Conservation (phyloP, 2,888 invertebrate species). For the Yponomeuta plumbellus region DNA sequence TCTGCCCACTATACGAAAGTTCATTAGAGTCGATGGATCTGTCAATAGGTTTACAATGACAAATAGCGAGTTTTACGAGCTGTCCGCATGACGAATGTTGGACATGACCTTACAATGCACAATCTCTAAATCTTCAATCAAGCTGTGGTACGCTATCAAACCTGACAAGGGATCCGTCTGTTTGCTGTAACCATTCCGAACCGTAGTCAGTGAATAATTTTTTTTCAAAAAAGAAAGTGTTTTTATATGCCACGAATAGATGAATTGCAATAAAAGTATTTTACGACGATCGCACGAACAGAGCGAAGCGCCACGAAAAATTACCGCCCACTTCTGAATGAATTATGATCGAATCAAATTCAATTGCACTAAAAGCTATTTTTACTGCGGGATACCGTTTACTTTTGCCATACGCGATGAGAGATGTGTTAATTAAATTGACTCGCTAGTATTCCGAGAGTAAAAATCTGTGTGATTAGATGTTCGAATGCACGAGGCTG, state of each 20-base stretch:
- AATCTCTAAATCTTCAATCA: constrained; percentile 62
- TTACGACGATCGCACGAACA: constrained; percentile 43
- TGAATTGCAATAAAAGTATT: constrained; percentile 68
- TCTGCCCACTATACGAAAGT: constrained; percentile 35
- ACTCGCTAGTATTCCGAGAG: too few relatives aligned
- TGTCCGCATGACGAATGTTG: constrained; percentile 59
- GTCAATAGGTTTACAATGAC: constrained; percentile 34
- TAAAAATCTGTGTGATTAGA: too few relatives aligned
- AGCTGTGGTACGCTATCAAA: constrained; percentile 55
- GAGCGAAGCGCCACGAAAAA: neutral
- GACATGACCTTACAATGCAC: constrained; percentile 66
- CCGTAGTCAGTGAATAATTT: constrained; percentile 8
- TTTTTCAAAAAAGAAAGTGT: constrained; percentile 39
- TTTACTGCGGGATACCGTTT: neutral
- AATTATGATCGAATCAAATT: constrained; percentile 7
- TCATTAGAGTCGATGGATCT: constrained; percentile 35
- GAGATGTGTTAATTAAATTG: neutral
- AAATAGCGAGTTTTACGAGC: constrained; percentile 58
- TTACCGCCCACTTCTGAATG: neutral
- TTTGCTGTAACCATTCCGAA: constrained; percentile 12
- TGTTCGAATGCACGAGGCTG: too few relatives aligned
- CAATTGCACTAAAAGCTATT: constrained; percentile 9
- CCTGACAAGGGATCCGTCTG: constrained; percentile 42
- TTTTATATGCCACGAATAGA: constrained; percentile 45
- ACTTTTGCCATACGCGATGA: neutral